Evolutionary conservation across 2,797 vertebrate genomes (phyloP).

Genomic region (Acanthurus leucopareius): DNA sequence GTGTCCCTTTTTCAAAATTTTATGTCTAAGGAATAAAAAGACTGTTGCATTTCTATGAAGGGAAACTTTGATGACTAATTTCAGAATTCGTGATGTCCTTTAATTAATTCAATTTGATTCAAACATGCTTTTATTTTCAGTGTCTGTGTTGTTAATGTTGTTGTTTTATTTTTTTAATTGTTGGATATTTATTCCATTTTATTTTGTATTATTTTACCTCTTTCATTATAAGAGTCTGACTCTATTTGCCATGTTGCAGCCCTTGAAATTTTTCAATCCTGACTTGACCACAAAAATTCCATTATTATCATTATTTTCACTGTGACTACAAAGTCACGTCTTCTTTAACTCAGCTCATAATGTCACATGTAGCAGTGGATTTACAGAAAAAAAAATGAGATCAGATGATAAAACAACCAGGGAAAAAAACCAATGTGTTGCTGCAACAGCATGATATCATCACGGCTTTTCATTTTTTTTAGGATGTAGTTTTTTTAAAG

Average conservation of each 20-base stretch:
- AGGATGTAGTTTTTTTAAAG: no score
- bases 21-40: not conserved
- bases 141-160: no score
- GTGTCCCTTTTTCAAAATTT: not conserved
- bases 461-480: no score
- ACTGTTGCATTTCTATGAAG: not conserved
- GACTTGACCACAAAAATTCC: no score
- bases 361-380: not conserved
- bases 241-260: not conserved
- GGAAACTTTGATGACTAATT: not conserved
- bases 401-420: no score
- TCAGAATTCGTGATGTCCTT: not conserved
- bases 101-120: not conserved
- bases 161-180: not conserved
- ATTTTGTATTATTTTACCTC: not conserved
- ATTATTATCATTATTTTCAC: not conserved
- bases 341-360: not conserved
- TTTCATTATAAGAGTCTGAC: not conserved
- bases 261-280: no score
- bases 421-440: no score
- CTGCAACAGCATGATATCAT: no score
- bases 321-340: not conserved
- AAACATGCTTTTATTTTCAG: not conserved
- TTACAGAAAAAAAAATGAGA: not conserved
- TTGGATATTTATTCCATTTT: no score